Evolutionary conservation across 2,113 vertebrate genomes (phyloP).

Genomic region (Syngnathus floridae): DNA sequence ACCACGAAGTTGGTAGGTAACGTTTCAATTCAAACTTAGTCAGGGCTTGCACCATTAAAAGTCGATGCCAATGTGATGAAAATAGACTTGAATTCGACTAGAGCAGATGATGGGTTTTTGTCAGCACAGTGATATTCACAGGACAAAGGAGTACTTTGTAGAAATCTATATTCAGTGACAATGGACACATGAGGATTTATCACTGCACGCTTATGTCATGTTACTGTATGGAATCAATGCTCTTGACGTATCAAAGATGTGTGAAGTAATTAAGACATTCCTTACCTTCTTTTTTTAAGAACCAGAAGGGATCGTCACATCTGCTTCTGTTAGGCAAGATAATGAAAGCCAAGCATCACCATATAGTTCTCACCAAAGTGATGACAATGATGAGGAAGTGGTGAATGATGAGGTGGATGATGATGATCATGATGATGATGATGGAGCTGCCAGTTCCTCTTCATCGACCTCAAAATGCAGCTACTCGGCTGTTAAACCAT

Average conservation of each 20-base stretch:
- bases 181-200: neutral
- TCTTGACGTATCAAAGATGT: neutral
- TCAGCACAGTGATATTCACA: no score
- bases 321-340: conserved; percentile 25
- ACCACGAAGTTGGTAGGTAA: conserved; percentile 32
- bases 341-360: conserved; percentile 32
- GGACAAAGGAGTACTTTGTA: neutral
- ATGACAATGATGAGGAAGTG: conserved; percentile 5
- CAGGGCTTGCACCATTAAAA: neutral
- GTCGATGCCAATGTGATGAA: neutral
- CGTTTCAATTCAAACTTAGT: neutral
- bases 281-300: neutral
- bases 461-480: conserved; percentile 45
- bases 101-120: no score
- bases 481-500: conserved; percentile 31
- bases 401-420: conserved; percentile 8
- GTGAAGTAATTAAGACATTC: neutral
- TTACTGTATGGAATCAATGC: neutral
- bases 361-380: neutral
- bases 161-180: neutral
- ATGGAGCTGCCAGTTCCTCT: conserved; percentile 15
- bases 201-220: neutral
- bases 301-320: conserved; percentile 6
- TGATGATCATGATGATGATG: conserved; percentile 16
- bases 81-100: neutral